Evolutionary conservation across 2,888 invertebrate species (phyloP).

Genomic region (Smittia aterrima): DNA sequence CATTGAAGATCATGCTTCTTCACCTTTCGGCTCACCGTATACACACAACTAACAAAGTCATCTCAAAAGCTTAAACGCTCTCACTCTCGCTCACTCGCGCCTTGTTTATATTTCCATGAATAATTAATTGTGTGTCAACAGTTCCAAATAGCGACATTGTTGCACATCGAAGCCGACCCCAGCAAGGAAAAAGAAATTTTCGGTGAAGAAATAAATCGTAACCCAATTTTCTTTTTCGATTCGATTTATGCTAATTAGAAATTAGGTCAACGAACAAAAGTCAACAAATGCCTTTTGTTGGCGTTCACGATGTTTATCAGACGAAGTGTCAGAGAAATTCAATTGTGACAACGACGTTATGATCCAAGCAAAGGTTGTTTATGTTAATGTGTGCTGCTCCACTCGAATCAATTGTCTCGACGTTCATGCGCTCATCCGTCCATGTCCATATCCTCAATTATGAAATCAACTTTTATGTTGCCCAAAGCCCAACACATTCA

Average conservation of each 20-base stretch:
- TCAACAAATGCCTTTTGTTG: neutral
- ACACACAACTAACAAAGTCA: too few species aligned
- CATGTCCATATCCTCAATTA: slow-evolving; percentile 16
- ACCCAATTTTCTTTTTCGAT: slow-evolving; percentile 31
- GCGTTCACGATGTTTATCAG: neutral
- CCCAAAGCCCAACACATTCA: neutral
- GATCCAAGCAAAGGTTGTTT: neutral
- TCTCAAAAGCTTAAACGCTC: neutral
- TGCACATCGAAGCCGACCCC: slow-evolving; percentile 1
- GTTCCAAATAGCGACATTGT: slow-evolving; percentile 22
- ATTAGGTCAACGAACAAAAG: slow-evolving; percentile 26
- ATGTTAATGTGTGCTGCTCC: neutral
- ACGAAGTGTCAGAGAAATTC: neutral
- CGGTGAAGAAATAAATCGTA: slow-evolving; percentile 24
- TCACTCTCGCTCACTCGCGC: slow-evolving; percentile 3
- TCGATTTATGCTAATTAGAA: slow-evolving; percentile 38
- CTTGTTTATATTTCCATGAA: slow-evolving; percentile 23
- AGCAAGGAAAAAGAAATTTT: neutral
- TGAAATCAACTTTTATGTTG: slow-evolving; percentile 2
- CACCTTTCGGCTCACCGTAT: neutral
- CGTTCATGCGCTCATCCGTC: neutral
- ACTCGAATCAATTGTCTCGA: slow-evolving; percentile 1
- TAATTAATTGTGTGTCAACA: slow-evolving; percentile 32
- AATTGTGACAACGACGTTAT: neutral
- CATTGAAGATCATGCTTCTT: slow-evolving; percentile 21